These are phyloP conservation scores for Oophaga sylvatica DNA, from an alignment of 2,797 vertebrate species.

Conservation along the genomic window DNA sequence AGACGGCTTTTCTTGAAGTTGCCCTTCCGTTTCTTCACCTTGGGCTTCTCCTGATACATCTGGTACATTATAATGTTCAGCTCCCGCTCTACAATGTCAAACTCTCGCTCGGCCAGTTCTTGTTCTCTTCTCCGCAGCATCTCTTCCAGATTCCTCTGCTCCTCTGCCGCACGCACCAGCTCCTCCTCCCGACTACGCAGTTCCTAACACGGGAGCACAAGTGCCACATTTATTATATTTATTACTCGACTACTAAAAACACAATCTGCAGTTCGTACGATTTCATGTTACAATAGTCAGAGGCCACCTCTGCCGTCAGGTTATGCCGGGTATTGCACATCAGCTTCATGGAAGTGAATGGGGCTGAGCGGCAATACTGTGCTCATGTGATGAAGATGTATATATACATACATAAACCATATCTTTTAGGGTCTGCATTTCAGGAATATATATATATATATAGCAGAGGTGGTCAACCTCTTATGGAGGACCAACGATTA, in stretches of 20 bases:
- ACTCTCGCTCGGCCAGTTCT: conserved; percentile 89
- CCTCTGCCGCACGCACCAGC: conserved; percentile 83
- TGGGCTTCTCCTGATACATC: conserved; percentile 90
- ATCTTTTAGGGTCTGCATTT: too few relatives aligned
- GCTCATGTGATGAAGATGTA: too few relatives aligned
- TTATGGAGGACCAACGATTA: too few relatives aligned
- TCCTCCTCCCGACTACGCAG: conserved; percentile 90
- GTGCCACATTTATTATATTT: not conserved
- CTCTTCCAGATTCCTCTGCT: conserved; percentile 88
- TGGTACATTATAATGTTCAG: conserved; percentile 92
- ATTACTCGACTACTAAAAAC: not conserved
- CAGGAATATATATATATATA: too few relatives aligned
- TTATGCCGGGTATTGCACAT: too few relatives aligned
- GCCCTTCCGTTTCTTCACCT: conserved; percentile 87
- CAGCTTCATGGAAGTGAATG: too few relatives aligned
- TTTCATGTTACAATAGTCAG: not conserved
- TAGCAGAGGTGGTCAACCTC: too few relatives aligned
- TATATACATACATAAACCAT: too few relatives aligned
- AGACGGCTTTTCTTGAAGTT: conserved; percentile 88
- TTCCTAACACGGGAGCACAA: conserved; percentile 73
- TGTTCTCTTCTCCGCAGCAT: conserved; percentile 86
- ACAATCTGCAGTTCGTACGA: not conserved
- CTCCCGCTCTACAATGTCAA: conserved; percentile 90
- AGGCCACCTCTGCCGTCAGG: too few relatives aligned
- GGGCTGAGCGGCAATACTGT: too few relatives aligned